These are phyloP conservation scores for Augochlora pura DNA, from an alignment of 1,140 invertebrate species.

Conservation along the genomic window DNA sequence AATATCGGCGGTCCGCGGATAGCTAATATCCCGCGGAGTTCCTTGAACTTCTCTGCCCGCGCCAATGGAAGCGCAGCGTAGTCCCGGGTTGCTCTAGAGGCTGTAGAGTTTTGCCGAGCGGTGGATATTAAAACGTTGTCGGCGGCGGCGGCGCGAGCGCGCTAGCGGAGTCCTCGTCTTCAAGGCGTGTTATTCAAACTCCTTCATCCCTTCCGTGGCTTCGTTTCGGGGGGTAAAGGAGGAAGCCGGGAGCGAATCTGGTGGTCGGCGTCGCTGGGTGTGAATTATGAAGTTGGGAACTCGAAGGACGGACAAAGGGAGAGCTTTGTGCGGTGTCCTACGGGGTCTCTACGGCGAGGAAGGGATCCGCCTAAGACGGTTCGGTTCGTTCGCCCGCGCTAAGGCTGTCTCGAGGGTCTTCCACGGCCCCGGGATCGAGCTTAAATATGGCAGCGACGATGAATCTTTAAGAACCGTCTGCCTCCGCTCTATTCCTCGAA, in stretches of 20 bases:
- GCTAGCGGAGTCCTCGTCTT: not conserved
- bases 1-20: too few relatives aligned
- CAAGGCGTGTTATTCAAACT: slow-evolving; percentile 31
- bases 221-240: not conserved
- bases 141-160: not conserved
- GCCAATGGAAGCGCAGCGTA: too few relatives aligned
- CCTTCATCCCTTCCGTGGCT: slow-evolving; percentile 2
- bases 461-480: slow-evolving; percentile 60
- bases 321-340: slow-evolving; percentile 32
- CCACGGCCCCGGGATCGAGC: slow-evolving; percentile 30
- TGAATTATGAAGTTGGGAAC: slow-evolving; percentile 56
- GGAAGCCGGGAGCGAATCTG: not conserved
- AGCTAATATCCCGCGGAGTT: too few relatives aligned
- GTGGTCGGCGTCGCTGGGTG: not conserved
- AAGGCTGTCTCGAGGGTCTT: slow-evolving; percentile 38
- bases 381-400: not conserved
- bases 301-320: slow-evolving; percentile 47
- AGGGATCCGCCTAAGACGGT: slow-evolving; percentile 42
- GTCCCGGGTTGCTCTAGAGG: too few relatives aligned
- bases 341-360: slow-evolving; percentile 19
- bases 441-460: slow-evolving; percentile 58
- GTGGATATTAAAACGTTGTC: not conserved
- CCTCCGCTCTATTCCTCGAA: slow-evolving; percentile 16
- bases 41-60: too few relatives aligned
- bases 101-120: not conserved